phyloP scores from a whole-genome alignment of 2,888 invertebrate species.

The Mayetiola destructor region DNA sequence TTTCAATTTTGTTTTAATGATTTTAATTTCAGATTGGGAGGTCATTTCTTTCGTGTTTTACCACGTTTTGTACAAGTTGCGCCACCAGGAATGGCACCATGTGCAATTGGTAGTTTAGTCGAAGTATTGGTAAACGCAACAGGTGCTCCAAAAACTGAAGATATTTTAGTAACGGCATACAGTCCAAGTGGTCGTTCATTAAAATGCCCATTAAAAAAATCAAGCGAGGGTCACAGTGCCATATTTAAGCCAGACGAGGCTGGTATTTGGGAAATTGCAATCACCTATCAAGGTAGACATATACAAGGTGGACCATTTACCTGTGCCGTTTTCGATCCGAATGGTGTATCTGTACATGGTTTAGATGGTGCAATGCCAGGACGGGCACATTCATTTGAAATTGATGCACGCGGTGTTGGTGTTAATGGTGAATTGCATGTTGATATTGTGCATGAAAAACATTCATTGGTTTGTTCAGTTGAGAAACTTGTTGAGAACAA shows the following conservation, averaged over 20 bases:
- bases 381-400: conserved; percentile 73
- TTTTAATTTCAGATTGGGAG: conserved; percentile 30
- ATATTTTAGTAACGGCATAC: conserved; percentile 82
- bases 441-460: conserved; percentile 80
- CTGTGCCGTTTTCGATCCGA: conserved; percentile 89
- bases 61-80: conserved; percentile 76
- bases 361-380: conserved; percentile 71
- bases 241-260: conserved; percentile 96
- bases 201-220: conserved; percentile 67
- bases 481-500: conserved; percentile 63
- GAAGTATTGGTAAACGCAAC: conserved; percentile 85
- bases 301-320: conserved; percentile 94
- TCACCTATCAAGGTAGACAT: conserved; percentile 89
- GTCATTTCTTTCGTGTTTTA: conserved; percentile 72
- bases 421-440: conserved; percentile 77
- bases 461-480: conserved; percentile 67
- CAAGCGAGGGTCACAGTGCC: conserved; percentile 83
- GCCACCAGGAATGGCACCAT: conserved; percentile 88
- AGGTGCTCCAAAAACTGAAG: conserved; percentile 62
- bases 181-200: conserved; percentile 77
- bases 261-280: conserved; percentile 93
- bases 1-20: conserved; percentile 8
- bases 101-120: conserved; percentile 85
- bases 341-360: conserved; percentile 69
- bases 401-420: conserved; percentile 60